A percentile compares a stretch with the other conserved stretches of the same genome.
phyloP scores from a whole-genome alignment of 1,140 invertebrate genomes.

The Drosophila persimilis region DNA sequence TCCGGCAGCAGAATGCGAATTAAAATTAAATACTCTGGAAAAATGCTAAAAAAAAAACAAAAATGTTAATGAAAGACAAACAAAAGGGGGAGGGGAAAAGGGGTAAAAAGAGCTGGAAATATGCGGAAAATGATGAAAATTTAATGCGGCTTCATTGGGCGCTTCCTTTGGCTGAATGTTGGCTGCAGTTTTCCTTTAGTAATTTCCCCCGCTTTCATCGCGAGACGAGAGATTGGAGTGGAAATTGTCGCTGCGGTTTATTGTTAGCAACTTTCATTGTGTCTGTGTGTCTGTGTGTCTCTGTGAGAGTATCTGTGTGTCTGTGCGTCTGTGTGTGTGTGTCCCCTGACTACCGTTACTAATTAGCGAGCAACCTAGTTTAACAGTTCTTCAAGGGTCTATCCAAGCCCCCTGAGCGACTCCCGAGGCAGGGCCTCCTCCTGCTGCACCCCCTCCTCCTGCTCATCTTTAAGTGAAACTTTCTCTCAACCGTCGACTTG shows the following conservation, averaged over 20 bases:
- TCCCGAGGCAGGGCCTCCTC: slow-evolving; percentile 3
- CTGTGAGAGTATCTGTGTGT: background rate
- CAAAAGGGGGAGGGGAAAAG: slow-evolving; percentile 1
- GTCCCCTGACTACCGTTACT: slow-evolving; percentile 69
- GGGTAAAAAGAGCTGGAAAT: slow-evolving; percentile 1
- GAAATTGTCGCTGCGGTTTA: slow-evolving; percentile 41
- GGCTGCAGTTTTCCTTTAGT: slow-evolving; percentile 28
- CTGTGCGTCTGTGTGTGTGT: slow-evolving; percentile 6
- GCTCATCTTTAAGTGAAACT: no score
- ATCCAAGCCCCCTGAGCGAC: slow-evolving; percentile 16
- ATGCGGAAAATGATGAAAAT: slow-evolving; percentile 39
- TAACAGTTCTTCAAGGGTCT: slow-evolving; percentile 72
- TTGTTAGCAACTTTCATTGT: slow-evolving; percentile 48
- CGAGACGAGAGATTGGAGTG: background rate
- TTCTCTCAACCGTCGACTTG: slow-evolving; percentile 24
- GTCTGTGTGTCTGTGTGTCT: slow-evolving; percentile 17
- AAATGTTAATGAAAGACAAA: slow-evolving; percentile 36
- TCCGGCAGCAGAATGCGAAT: slow-evolving; percentile 13
- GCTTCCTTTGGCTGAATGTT: slow-evolving; percentile 12
- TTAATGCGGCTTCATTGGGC: slow-evolving; percentile 28
- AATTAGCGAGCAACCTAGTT: slow-evolving; percentile 78
- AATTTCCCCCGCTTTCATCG: slow-evolving; percentile 13
- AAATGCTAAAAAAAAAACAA: slow-evolving; percentile 13
- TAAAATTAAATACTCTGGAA: slow-evolving; percentile 1
- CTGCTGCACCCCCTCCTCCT: background rate